phyloP scores from a whole-genome alignment of 37 sponge, comb jelly and placozoan species.

The Axinella damicornis region DNA sequence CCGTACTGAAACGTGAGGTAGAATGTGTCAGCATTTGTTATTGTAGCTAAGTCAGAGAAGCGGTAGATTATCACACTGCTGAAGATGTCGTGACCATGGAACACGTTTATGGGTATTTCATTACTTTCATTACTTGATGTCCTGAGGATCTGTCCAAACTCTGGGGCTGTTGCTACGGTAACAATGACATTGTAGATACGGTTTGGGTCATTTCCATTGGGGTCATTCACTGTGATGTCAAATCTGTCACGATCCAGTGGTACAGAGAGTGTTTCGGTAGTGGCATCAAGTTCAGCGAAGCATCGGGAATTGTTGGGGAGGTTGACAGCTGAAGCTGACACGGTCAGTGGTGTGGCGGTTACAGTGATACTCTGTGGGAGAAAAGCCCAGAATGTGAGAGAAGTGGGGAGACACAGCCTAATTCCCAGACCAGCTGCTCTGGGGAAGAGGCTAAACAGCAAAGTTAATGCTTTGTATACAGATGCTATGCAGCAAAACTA shows the following conservation, averaged over 20 bases:
- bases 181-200: conserved; percentile 1
- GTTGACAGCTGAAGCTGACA: conserved; percentile 7
- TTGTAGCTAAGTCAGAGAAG: not conserved
- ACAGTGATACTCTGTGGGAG: conserved; percentile 11
- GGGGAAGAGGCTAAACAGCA: too few relatives aligned
- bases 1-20: conserved; percentile 42
- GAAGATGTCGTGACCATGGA: not conserved
- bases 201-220: conserved; percentile 16
- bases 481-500: too few relatives aligned
- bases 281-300: conserved; percentile 17
- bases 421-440: too few relatives aligned
- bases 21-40: conserved; percentile 15
- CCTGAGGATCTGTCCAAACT: conserved; percentile 10
- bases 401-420: not conserved
- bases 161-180: not conserved
- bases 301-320: not conserved
- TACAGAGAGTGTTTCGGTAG: not conserved
- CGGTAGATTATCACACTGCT: not conserved
- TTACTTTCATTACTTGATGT: not conserved
- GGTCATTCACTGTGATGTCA: not conserved
- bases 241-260: not conserved
- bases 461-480: too few relatives aligned
- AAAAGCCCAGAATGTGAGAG: not conserved
- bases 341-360: conserved; percentile 17
- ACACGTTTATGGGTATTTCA: not conserved